These are phyloP conservation scores for Dolichoris vasculosae DNA, from an alignment of 1,140 invertebrate genomes.

Conservation along the genomic window DNA sequence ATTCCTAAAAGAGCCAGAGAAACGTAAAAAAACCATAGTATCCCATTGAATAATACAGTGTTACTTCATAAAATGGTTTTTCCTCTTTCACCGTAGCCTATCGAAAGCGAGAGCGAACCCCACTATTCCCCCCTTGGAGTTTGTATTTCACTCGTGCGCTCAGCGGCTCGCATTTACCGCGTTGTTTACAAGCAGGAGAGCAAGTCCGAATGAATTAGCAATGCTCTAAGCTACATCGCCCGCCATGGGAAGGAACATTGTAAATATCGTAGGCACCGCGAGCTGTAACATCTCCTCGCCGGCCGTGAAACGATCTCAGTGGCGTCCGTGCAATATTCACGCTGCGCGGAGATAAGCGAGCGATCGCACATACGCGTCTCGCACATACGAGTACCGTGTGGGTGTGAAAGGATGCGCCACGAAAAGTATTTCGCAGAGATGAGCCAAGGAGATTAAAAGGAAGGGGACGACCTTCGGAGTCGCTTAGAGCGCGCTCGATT, in stretches of 20 bases:
- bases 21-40: neutral
- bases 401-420: neutral
- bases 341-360: neutral
- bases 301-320: neutral
- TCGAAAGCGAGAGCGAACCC: slow-evolving; percentile 31
- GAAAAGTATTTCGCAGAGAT: neutral
- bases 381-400: too few species aligned
- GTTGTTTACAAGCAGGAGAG: neutral
- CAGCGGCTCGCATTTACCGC: neutral
- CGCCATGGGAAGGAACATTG: neutral
- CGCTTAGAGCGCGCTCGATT: too few species aligned
- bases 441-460: neutral
- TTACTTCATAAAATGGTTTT: neutral
- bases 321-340: too few species aligned
- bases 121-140: neutral
- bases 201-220: slow-evolving; percentile 21
- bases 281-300: neutral
- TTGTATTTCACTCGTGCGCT: neutral
- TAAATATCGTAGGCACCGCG: neutral
- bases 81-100: neutral
- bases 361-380: too few species aligned
- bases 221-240: too few species aligned
- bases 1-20: too few species aligned
- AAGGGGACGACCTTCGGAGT: neutral
- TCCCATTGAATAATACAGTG: neutral